Evolutionary conservation across 2,797 vertebrate genomes (phyloP), one percentile per base, ranked within the genome.

Genomic region (Poeciliopsis paucimaculata): DNA sequence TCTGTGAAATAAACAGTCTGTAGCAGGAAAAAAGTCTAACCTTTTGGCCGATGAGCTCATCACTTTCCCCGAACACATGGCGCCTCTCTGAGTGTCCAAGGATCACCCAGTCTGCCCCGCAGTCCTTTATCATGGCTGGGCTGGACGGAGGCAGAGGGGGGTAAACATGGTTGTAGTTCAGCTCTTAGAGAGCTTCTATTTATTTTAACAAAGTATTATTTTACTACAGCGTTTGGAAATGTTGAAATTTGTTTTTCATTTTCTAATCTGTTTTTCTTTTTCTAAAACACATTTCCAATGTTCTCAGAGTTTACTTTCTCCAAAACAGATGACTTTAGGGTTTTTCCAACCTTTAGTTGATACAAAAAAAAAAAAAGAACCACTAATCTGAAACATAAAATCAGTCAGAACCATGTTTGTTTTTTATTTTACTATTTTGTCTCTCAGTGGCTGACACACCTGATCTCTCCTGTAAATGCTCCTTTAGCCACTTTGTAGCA

Each of bases 381-480:
- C 26, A 70, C 39, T 23, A 41, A 7, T 70, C 3, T 7, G 11
- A 20, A 39, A 10, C 34, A 3, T 23, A 23, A 18, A 70, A 13
- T 41, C 11, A 70, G 1, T 4, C 23, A 43, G 23, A 70, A 70
- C 16, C 4, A 2, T 66, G 23, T 70, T 70, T 43, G 10, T 15
- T 13, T 26, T 64, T 36, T n/a, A 23, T 51, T n/a, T 53, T 9
- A 39, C 26, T n/a, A 43, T 36, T 13, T 23, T 0, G 34, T 71
- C 18, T 5, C 20, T 34, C 51, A 43, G 10, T 5, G 12, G 0
- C 10, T 0, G 2, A 11, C 31, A 31, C 88, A 99, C 98, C 98
- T 99, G 95, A 98, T 97, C 94, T 99, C 98, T 53, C 97, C 98
- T 0, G 98, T 99, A 80, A 99, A 99, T 71, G 98, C 98, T 26